phyloP scores from a whole-genome alignment of 2,888 invertebrate species.

The Xanthia togata region DNA sequence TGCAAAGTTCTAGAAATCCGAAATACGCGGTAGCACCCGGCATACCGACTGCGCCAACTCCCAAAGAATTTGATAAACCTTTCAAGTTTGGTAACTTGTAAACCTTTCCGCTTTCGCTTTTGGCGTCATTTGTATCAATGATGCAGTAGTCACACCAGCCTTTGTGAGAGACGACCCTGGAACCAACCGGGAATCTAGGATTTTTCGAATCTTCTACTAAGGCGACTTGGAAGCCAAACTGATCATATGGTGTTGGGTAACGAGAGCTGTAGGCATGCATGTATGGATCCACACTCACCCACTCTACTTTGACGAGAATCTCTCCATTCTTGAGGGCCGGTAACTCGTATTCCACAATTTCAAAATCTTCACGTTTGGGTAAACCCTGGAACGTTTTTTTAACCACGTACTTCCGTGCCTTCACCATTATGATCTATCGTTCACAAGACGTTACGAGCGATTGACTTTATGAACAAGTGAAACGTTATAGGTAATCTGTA shows the following conservation, averaged over 20 bases:
- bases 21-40: constrained; percentile 94
- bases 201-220: constrained; percentile 91
- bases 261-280: constrained; percentile 65
- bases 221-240: constrained; percentile 76
- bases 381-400: constrained; percentile 88
- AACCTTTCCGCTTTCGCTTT: constrained; percentile 52
- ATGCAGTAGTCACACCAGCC: constrained; percentile 70
- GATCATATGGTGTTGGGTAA: constrained; percentile 73
- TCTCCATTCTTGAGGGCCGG: constrained; percentile 76
- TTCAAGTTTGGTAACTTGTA: constrained; percentile 90
- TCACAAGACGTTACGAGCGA: constrained; percentile 24
- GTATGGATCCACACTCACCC: constrained; percentile 77
- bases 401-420: constrained; percentile 85
- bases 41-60: constrained; percentile 92
- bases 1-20: constrained; percentile 92
- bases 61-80: constrained; percentile 88
- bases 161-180: constrained; percentile 89
- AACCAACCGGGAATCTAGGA: constrained; percentile 90
- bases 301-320: constrained; percentile 74
- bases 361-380: constrained; percentile 90
- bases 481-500: constrained; percentile 1
- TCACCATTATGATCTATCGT: constrained; percentile 78
- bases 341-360: constrained; percentile 91
- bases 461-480: constrained; percentile 36
- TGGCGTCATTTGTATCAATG: constrained; percentile 59